Evolutionary conservation across 2,888 invertebrate genomes (phyloP).

Genomic region (Sphecodes monilicornis): DNA sequence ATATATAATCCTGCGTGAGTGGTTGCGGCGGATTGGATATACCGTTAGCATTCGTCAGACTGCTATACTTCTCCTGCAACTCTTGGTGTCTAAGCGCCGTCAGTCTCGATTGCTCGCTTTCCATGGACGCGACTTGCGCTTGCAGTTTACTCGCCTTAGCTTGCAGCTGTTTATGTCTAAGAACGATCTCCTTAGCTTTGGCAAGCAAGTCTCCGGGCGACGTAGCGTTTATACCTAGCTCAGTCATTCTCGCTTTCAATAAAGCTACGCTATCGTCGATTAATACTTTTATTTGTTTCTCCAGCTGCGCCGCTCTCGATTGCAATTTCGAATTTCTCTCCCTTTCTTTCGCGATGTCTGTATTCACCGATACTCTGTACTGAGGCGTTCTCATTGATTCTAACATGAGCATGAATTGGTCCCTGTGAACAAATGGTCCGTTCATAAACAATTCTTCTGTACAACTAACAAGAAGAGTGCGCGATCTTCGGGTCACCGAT

Average conservation of each 20-base stretch:
- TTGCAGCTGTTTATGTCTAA: conserved; percentile 96
- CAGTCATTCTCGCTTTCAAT: conserved; percentile 95
- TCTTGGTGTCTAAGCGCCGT: conserved; percentile 91
- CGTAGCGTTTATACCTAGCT: conserved; percentile 94
- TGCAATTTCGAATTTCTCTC: conserved; percentile 93
- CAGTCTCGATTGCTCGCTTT: conserved; percentile 91
- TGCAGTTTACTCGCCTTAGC: conserved; percentile 94
- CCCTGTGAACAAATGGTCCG: conserved; percentile 83
- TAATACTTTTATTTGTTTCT: conserved; percentile 96
- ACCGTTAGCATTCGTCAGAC: conserved; percentile 86
- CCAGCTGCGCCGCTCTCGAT: conserved; percentile 94
- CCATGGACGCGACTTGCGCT: conserved; percentile 90
- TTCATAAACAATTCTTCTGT: not conserved
- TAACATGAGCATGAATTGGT: conserved; percentile 94
- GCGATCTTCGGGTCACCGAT: no score
- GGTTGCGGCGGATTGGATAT: conserved; percentile 87
- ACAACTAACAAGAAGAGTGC: not conserved
- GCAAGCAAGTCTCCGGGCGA: conserved; percentile 94
- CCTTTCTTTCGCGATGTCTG: conserved; percentile 93
- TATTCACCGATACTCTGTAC: conserved; percentile 90
- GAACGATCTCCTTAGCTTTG: conserved; percentile 96
- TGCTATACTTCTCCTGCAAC: conserved; percentile 90
- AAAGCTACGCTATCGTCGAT: conserved; percentile 96
- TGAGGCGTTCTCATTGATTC: conserved; percentile 93
- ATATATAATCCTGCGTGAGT: conserved; percentile 92